Conservation (phyloP, 1,140 invertebrate species). For the Cotesia chilonis region DNA sequence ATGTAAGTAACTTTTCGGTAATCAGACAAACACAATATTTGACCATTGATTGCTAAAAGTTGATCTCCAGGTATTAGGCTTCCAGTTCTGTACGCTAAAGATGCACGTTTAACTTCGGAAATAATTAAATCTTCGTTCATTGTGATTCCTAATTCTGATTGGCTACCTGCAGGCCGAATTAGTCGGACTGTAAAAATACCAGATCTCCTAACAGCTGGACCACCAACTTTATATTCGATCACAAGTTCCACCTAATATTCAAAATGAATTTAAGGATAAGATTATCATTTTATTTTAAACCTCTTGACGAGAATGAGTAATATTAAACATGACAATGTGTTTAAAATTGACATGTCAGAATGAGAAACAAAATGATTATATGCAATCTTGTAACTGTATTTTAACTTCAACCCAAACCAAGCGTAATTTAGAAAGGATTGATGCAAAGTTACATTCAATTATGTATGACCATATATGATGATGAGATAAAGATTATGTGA, state of each 20-base stretch:
- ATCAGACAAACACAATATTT: slow-evolving; percentile 76
- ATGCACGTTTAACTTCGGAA: slow-evolving; percentile 87
- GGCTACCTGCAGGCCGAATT: slow-evolving; percentile 73
- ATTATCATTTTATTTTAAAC: not conserved
- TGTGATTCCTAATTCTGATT: slow-evolving; percentile 83
- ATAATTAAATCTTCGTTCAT: slow-evolving; percentile 83
- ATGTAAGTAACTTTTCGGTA: slow-evolving; percentile 80
- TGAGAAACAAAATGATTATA: too few species aligned
- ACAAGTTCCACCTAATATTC: slow-evolving; percentile 70
- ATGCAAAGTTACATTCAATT: too few species aligned
- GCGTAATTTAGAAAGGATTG: too few species aligned
- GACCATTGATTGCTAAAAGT: slow-evolving; percentile 86
- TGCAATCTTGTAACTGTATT: too few species aligned
- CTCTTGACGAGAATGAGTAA: too few species aligned
- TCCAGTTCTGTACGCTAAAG: slow-evolving; percentile 88
- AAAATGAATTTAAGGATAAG: slow-evolving; percentile 24
- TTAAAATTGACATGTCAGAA: too few species aligned
- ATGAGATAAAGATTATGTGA: too few species aligned
- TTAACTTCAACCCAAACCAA: too few species aligned
- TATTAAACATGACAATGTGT: too few species aligned
- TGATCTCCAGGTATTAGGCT: slow-evolving; percentile 87
- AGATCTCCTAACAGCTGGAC: slow-evolving; percentile 87
- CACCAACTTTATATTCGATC: slow-evolving; percentile 92
- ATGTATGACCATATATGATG: too few species aligned
- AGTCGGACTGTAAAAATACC: slow-evolving; percentile 91